These are phyloP conservation scores for Phengaris arion DNA, from an alignment of 2,888 invertebrate genomes.

Conservation along the genomic window DNA sequence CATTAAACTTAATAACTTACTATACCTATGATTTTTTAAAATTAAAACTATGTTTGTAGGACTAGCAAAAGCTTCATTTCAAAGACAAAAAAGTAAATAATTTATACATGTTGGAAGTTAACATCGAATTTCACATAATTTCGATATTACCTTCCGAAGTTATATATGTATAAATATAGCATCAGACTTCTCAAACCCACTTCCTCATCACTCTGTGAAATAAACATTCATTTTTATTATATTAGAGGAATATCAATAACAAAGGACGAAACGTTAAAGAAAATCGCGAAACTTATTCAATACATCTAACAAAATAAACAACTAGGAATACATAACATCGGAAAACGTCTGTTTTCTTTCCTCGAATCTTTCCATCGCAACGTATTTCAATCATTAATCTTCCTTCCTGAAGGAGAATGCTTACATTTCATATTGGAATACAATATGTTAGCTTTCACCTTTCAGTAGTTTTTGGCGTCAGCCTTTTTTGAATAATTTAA, in stretches of 20 bases:
- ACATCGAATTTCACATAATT: too few species aligned
- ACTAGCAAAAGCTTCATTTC: too few species aligned
- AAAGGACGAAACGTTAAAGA: constrained; percentile 14
- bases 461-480: background rate
- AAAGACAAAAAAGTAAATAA: too few species aligned
- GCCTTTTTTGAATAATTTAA: constrained; percentile 18
- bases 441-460: constrained; percentile 28
- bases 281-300: constrained; percentile 26
- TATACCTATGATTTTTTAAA: too few species aligned
- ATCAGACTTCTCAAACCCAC: background rate
- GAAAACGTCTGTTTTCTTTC: constrained; percentile 41
- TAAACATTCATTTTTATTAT: constrained; percentile 1
- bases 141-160: too few species aligned
- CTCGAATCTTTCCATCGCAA: constrained; percentile 40
- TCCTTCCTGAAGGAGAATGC: constrained; percentile 41
- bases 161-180: too few species aligned
- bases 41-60: too few species aligned
- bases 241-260: background rate
- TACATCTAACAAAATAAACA: constrained; percentile 38
- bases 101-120: too few species aligned
- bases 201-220: background rate
- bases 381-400: constrained; percentile 49
- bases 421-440: constrained; percentile 38
- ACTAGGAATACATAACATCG: constrained; percentile 40
- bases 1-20: too few species aligned